Conservation (phyloP, 1,140 invertebrate species). For the Zaprionus nigranus region DNA sequence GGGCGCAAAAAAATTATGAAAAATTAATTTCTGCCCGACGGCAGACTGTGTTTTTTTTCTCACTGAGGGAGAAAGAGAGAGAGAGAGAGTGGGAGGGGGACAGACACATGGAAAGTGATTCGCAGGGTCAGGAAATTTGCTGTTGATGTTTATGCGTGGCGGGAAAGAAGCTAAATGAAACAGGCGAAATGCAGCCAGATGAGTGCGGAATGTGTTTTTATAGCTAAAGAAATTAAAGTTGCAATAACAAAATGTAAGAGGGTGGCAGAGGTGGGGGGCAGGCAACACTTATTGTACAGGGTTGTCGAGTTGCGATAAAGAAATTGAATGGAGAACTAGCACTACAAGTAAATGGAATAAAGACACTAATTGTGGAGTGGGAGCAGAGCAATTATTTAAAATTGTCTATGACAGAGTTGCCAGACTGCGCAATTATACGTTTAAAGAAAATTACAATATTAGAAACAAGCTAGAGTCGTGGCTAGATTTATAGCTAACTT, state of each 20-base stretch:
- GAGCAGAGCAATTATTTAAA: not conserved
- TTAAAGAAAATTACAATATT: not conserved
- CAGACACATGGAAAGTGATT: constrained; percentile 74
- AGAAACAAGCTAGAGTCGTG: too few species aligned
- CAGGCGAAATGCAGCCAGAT: constrained; percentile 42
- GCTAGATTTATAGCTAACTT: too few species aligned
- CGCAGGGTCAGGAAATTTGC: constrained; percentile 56
- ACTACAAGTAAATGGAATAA: not conserved
- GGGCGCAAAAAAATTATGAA: constrained; percentile 82
- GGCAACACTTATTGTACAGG: not conserved
- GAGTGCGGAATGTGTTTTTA: constrained; percentile 37
- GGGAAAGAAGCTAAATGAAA: constrained; percentile 23
- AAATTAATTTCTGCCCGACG: constrained; percentile 81
- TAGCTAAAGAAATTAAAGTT: constrained; percentile 17
- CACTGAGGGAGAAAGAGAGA: not conserved
- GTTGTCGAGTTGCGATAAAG: not conserved
- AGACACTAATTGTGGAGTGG: not conserved
- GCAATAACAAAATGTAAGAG: constrained; percentile 1
- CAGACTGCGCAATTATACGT: not conserved
- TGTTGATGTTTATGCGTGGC: constrained; percentile 37
- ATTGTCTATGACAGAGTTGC: not conserved
- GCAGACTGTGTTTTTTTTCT: constrained; percentile 61
- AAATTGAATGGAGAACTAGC: not conserved
- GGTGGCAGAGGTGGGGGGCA: not conserved
- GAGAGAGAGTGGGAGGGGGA: constrained; percentile 5